Conservation (phyloP, 2,888 invertebrate species). For the Aleiodes leptofemur region DNA sequence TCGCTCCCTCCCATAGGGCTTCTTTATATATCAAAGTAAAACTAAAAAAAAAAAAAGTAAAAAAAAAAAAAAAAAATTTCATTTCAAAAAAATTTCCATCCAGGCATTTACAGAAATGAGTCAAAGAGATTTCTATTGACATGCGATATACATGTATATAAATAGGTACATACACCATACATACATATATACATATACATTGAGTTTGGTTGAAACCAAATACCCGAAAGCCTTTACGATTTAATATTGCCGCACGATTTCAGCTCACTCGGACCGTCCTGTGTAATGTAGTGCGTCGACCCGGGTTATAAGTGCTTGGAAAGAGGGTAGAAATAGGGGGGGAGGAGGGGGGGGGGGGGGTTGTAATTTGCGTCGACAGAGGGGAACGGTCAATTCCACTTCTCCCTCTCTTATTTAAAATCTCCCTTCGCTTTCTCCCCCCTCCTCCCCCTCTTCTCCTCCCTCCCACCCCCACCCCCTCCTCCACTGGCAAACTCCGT, state of each 20-base stretch:
- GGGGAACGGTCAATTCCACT: constrained; percentile 39
- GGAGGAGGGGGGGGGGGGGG: neutral
- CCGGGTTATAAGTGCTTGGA: constrained; percentile 31
- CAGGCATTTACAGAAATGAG: constrained; percentile 11
- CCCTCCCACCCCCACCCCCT: neutral
- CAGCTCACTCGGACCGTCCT: constrained; percentile 40
- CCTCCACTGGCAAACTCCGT: neutral
- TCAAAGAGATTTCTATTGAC: constrained; percentile 61
- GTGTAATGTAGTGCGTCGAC: constrained; percentile 46
- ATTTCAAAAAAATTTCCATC: constrained; percentile 14
- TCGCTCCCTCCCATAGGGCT: neutral
- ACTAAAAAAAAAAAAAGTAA: neutral
- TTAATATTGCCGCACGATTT: constrained; percentile 54
- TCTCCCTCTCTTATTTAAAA: constrained; percentile 6
- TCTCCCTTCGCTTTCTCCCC: neutral
- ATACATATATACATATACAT: constrained; percentile 4
- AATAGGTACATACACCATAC: neutral
- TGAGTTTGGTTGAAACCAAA: constrained; percentile 13
- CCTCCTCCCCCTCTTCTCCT: too few relatives aligned
- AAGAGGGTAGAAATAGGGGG: constrained; percentile 4
- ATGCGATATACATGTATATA: constrained; percentile 46
- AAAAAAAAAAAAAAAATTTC: neutral
- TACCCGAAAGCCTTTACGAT: constrained; percentile 42
- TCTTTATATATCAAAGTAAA: neutral
- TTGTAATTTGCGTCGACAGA: constrained; percentile 53